These are phyloP conservation scores for Cyphomyrmex costatus DNA, from an alignment of 1,140 invertebrate genomes.

Conservation along the genomic window DNA sequence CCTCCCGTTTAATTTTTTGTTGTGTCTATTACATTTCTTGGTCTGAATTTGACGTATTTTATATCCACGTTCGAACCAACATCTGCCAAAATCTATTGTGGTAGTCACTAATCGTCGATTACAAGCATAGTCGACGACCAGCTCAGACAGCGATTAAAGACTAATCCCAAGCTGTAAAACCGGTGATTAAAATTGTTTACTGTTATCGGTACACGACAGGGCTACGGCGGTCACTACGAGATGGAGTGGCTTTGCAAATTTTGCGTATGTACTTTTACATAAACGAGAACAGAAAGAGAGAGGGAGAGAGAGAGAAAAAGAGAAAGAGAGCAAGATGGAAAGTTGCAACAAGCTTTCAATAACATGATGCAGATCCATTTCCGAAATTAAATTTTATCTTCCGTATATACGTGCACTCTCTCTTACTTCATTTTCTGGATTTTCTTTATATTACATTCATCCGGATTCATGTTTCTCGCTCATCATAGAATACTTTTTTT, in stretches of 20 bases:
- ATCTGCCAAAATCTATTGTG: slow-evolving; percentile 6
- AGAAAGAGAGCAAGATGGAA: background rate
- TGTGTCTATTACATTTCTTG: background rate
- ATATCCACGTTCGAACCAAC: background rate
- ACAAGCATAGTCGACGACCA: background rate
- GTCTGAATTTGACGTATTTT: slow-evolving; percentile 33
- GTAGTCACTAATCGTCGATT: slow-evolving; percentile 34
- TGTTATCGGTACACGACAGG: slow-evolving; percentile 32
- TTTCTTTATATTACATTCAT: slow-evolving; percentile 23
- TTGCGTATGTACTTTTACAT: background rate
- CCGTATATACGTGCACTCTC: slow-evolving; percentile 59
- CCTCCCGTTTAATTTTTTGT: slow-evolving; percentile 42
- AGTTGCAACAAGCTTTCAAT: slow-evolving; percentile 46
- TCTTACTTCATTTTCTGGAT: slow-evolving; percentile 64
- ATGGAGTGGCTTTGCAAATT: slow-evolving; percentile 25
- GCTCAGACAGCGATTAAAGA: slow-evolving; percentile 38
- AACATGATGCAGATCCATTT: slow-evolving; percentile 70
- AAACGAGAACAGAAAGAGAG: background rate
- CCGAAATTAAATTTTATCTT: slow-evolving; percentile 72
- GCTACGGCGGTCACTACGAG: background rate
- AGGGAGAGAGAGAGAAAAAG: background rate
- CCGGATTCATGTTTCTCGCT: slow-evolving; percentile 27
- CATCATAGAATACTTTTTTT: slow-evolving; percentile 25
- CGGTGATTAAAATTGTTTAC: slow-evolving; percentile 72
- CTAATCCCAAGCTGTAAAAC: slow-evolving; percentile 53